phyloP scores from a whole-genome alignment of 1,140 invertebrate species.

The Eurosta solidaginis region DNA sequence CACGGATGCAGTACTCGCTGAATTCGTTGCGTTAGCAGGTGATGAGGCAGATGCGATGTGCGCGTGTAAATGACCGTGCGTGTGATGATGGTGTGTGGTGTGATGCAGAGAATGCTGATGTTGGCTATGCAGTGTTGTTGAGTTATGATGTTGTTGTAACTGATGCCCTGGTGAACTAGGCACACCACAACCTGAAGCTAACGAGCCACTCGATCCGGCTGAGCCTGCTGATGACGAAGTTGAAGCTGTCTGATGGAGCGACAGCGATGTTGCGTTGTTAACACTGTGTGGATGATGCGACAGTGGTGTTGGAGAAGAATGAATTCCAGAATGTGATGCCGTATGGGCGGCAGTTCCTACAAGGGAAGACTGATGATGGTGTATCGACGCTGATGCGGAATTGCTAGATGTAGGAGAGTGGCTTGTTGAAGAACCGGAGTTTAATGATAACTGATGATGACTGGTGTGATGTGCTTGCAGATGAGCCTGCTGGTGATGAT shows the following conservation, averaged over 20 bases:
- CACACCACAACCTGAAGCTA: not conserved
- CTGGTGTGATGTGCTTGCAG: constrained; percentile 39
- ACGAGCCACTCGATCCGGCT: constrained; percentile 29
- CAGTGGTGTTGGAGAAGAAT: not conserved
- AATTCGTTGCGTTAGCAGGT: constrained; percentile 23
- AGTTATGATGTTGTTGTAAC: constrained; percentile 32
- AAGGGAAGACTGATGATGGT: constrained; percentile 43
- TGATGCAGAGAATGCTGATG: constrained; percentile 38
- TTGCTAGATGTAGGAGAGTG: not conserved
- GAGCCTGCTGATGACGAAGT: constrained; percentile 36
- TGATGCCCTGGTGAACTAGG: constrained; percentile 29
- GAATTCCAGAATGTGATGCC: constrained; percentile 28
- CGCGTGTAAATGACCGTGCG: constrained; percentile 26
- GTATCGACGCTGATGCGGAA: constrained; percentile 41
- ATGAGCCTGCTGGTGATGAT: constrained; percentile 39
- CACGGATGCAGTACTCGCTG: constrained; percentile 39
- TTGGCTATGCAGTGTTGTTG: constrained; percentile 26
- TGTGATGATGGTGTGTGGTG: constrained; percentile 34
- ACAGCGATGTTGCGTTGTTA: constrained; percentile 37
- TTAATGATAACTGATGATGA: constrained; percentile 48
- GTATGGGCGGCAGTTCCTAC: not conserved
- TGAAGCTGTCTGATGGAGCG: constrained; percentile 41
- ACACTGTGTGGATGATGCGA: constrained; percentile 38
- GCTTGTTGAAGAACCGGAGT: constrained; percentile 30
- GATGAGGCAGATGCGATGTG: constrained; percentile 29